Evolutionary conservation across 2,797 vertebrate species (phyloP).

Genomic region (Nyctalus aviator): DNA sequence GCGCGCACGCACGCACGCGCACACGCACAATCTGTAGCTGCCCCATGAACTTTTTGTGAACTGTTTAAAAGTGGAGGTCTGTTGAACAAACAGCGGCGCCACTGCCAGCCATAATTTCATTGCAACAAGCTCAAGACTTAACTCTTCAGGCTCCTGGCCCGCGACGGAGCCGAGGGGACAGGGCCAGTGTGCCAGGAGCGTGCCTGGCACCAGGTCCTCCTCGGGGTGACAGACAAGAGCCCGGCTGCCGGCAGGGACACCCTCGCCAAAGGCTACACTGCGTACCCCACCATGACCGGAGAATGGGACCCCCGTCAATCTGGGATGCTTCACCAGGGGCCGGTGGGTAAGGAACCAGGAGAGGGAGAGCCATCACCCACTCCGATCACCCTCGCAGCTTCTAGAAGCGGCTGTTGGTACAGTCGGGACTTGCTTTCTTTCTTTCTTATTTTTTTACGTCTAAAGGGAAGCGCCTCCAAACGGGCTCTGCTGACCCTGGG

Average conservation of each 20-base stretch:
- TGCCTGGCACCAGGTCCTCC: not conserved
- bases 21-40: constrained; percentile 80
- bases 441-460: not conserved
- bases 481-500: constrained; percentile 47
- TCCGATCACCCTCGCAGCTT: not conserved
- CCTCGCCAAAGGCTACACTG: not conserved
- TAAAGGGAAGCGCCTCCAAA: constrained; percentile 51
- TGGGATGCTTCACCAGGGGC: not conserved
- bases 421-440: not conserved
- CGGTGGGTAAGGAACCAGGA: not conserved
- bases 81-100: constrained; percentile 91
- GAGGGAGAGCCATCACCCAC: not conserved
- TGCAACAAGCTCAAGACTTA: constrained; percentile 88
- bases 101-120: constrained; percentile 92
- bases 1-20: not conserved
- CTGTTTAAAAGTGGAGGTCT: constrained; percentile 90
- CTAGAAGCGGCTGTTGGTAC: constrained; percentile 33
- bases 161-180: constrained; percentile 11
- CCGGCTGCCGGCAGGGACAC: not conserved
- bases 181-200: not conserved
- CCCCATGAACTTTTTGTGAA: constrained; percentile 93
- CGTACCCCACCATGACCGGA: not conserved
- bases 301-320: not conserved
- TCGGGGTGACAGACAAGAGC: constrained; percentile 11
- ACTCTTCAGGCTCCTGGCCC: constrained; percentile 82